These are phyloP conservation scores for Papilio dardanus DNA, from an alignment of 1,140 invertebrate species.

Conservation along the genomic window DNA sequence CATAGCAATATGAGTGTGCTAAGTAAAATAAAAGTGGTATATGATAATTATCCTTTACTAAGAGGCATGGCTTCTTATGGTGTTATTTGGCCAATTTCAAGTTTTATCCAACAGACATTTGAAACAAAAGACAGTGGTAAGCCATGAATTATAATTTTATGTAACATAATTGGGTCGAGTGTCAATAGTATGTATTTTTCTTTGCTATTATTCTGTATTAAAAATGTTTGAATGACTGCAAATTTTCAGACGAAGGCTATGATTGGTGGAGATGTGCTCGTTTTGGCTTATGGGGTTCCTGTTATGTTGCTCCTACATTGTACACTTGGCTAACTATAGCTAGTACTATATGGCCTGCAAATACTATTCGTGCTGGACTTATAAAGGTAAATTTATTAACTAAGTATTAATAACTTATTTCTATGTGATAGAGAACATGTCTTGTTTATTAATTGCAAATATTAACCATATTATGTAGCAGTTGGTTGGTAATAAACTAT, in stretches of 20 bases:
- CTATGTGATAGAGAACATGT: too few relatives aligned
- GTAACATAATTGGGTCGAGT: not conserved
- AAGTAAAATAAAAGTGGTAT: slow-evolving; percentile 59
- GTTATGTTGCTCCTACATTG: slow-evolving; percentile 76
- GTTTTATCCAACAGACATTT: slow-evolving; percentile 76
- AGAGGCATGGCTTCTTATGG: slow-evolving; percentile 74
- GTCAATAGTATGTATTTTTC: not conserved
- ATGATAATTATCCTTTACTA: slow-evolving; percentile 70
- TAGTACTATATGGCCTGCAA: slow-evolving; percentile 73
- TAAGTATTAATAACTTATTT: too few relatives aligned
- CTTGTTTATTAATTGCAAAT: too few relatives aligned
- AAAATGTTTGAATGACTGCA: not conserved
- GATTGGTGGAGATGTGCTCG: slow-evolving; percentile 73
- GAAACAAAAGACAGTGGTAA: slow-evolving; percentile 71
- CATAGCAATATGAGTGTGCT: slow-evolving; percentile 51
- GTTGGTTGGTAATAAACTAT: too few relatives aligned
- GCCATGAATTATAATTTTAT: slow-evolving; percentile 39
- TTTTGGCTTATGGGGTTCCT: slow-evolving; percentile 75
- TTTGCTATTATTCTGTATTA: too few relatives aligned
- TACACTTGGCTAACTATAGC: slow-evolving; percentile 75
- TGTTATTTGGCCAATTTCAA: slow-evolving; percentile 74
- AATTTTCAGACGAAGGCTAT: slow-evolving; percentile 58
- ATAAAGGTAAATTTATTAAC: slow-evolving; percentile 59
- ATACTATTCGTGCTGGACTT: slow-evolving; percentile 60
- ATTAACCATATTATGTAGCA: too few relatives aligned